phyloP scores from a whole-genome alignment of 2,797 vertebrate genomes.

The Podarcis lilfordi region DNA sequence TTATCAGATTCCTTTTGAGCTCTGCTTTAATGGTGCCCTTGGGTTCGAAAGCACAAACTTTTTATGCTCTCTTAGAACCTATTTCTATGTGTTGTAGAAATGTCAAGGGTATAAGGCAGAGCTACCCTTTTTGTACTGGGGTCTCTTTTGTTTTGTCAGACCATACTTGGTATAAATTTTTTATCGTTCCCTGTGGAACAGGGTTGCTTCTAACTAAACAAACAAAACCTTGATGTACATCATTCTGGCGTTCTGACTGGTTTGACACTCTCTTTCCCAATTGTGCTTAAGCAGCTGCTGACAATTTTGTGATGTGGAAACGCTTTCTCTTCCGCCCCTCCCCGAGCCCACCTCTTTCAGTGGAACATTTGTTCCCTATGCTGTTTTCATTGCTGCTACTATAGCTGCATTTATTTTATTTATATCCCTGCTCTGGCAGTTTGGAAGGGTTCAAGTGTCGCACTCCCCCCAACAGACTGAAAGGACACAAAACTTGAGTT shows the following conservation, averaged over 20 bases:
- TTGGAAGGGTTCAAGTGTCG: not conserved
- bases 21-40: slow-evolving; percentile 26
- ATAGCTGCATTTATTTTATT: not conserved
- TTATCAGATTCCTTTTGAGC: slow-evolving; percentile 33
- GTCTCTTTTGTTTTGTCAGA: slow-evolving; percentile 44
- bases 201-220: slow-evolving; percentile 31
- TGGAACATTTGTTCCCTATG: not conserved
- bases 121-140: slow-evolving; percentile 34
- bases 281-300: slow-evolving; percentile 26
- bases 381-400: not conserved
- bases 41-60: slow-evolving; percentile 27
- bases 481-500: not conserved
- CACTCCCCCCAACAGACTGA: not conserved
- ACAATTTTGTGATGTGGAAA: not conserved
- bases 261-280: slow-evolving; percentile 29
- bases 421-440: too few species aligned
- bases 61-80: slow-evolving; percentile 27
- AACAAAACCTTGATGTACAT: slow-evolving; percentile 39
- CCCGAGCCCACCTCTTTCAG: not conserved
- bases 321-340: not conserved
- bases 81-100: slow-evolving; percentile 22
- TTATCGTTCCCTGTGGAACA: slow-evolving; percentile 10
- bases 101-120: slow-evolving; percentile 22
- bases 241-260: slow-evolving; percentile 22
- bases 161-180: slow-evolving; percentile 42